These are phyloP conservation scores for Falco peregrinus DNA, from an alignment of 2,797 vertebrate species.

Conservation along the genomic window DNA sequence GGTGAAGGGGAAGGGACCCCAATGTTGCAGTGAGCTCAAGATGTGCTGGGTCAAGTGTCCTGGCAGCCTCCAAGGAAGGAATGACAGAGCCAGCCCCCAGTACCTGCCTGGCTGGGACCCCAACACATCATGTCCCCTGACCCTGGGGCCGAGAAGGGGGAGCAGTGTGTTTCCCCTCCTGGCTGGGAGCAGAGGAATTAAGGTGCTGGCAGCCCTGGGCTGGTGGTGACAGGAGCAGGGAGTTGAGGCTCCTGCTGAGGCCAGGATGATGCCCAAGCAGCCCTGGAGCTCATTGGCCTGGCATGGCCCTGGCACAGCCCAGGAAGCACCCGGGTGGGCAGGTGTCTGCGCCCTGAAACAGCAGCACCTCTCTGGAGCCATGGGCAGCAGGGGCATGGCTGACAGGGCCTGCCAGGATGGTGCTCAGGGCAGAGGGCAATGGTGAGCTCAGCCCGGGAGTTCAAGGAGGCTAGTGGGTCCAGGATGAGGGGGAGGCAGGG, in stretches of 20 bases:
- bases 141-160: not conserved
- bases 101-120: not conserved
- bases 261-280: not conserved
- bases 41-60: not conserved
- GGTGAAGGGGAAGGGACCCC: not conserved
- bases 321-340: not conserved
- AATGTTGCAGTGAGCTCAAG: accelerated
- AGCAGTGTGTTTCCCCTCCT: accelerated
- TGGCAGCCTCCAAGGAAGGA: not conserved
- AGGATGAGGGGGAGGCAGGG: accelerated
- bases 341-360: not conserved
- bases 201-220: not conserved
- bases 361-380: not conserved
- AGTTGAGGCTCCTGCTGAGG: not conserved
- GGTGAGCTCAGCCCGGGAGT: not conserved
- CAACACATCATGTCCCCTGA: accelerated
- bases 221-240: slow-evolving; percentile 41
- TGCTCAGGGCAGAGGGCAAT: not conserved
- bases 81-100: not conserved
- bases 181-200: not conserved
- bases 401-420: not conserved
- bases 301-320: slow-evolving; percentile 16
- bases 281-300: slow-evolving; percentile 17
- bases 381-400: not conserved
- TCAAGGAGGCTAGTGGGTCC: not conserved